phyloP scores from a whole-genome alignment of 1,140 invertebrate species.

The Megathymus violae region DNA sequence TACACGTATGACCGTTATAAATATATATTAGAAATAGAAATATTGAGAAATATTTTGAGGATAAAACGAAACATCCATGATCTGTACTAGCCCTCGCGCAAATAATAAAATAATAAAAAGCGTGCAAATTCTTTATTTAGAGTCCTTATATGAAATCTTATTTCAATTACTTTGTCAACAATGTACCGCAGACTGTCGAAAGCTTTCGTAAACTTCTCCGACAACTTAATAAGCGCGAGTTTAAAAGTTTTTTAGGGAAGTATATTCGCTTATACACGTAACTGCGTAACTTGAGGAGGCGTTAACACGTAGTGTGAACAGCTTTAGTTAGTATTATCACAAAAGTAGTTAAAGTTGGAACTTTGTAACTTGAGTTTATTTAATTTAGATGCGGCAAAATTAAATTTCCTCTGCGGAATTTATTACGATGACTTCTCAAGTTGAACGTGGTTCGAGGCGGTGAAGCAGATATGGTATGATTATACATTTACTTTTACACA shows the following conservation, averaged over 20 bases:
- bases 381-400: constrained; percentile 20
- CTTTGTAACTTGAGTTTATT: constrained; percentile 26
- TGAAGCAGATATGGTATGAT: neutral
- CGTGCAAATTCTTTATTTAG: too few species aligned
- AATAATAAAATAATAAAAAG: too few species aligned
- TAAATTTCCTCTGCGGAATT: constrained; percentile 21
- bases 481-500: neutral
- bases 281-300: constrained; percentile 14
- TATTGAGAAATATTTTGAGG: too few species aligned
- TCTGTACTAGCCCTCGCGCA: too few species aligned
- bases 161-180: constrained; percentile 14
- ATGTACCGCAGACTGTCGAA: constrained; percentile 5
- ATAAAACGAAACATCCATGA: too few species aligned
- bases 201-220: constrained; percentile 6
- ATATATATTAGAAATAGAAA: too few species aligned
- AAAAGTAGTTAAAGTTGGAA: constrained; percentile 27
- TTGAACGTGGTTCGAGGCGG: constrained; percentile 3
- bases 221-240: constrained; percentile 30
- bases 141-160: neutral
- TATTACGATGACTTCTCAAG: constrained; percentile 25
- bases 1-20: too few species aligned
- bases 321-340: constrained; percentile 21
- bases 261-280: constrained; percentile 16
- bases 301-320: constrained; percentile 19
- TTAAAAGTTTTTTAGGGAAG: constrained; percentile 23